Evolutionary conservation across 2,888 invertebrate genomes (phyloP).

Genomic region (Lymantria dispar): DNA sequence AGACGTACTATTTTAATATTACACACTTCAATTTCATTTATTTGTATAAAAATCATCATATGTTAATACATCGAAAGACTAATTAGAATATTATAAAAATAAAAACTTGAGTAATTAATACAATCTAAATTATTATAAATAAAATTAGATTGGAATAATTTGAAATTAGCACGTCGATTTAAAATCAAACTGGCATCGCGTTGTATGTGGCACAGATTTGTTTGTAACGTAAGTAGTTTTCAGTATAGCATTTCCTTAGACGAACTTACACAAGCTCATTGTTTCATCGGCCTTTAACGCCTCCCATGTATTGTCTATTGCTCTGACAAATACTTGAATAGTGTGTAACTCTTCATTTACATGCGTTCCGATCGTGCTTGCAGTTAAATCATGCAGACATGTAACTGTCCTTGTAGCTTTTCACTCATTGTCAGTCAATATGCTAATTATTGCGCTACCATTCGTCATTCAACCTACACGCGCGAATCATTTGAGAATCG

Average conservation of each 20-base stretch:
- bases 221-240: constrained; percentile 4
- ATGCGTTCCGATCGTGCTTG: constrained; percentile 49
- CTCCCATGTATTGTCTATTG: constrained; percentile 42
- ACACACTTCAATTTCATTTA: no score
- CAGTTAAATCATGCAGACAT: constrained; percentile 50
- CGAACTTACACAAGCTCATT: constrained; percentile 38
- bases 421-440: constrained; percentile 67
- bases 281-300: constrained; percentile 36
- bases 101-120: no score
- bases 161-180: no score
- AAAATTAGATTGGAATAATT: no score
- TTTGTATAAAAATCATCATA: no score
- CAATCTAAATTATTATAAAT: no score
- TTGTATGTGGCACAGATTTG: background rate
- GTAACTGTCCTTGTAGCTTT: constrained; percentile 54
- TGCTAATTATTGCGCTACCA: constrained; percentile 55
- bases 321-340: constrained; percentile 41
- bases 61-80: no score
- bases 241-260: constrained; percentile 21
- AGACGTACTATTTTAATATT: no score
- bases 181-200: background rate
- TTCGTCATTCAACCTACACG: constrained; percentile 23
- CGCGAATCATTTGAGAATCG: background rate
- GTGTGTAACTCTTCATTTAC: constrained; percentile 57
- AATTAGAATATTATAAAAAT: no score